phyloP scores from a whole-genome alignment of 2,888 invertebrate genomes.

The Sussaba pulchella region DNA sequence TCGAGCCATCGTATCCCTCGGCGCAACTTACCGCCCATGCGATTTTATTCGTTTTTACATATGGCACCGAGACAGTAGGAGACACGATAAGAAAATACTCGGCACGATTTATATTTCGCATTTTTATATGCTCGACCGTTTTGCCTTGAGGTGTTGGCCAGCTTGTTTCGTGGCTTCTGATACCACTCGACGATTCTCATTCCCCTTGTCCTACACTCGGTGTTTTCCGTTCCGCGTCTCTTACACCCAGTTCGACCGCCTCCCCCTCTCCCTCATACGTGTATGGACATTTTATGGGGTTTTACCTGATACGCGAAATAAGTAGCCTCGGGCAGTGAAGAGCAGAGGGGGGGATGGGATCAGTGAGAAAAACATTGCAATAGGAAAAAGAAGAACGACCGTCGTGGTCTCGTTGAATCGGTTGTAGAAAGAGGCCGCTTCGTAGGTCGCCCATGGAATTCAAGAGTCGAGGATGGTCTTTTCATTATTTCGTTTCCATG shows the following conservation, averaged over 20 bases:
- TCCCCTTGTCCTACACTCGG: conserved; percentile 28
- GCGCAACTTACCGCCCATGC: conserved; percentile 77
- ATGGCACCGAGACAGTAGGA: conserved; percentile 69
- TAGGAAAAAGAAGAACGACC: conserved; percentile 33
- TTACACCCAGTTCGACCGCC: conserved; percentile 45
- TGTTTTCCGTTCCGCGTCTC: conserved; percentile 34
- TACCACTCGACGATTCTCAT: conserved; percentile 11
- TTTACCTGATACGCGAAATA: conserved; percentile 81
- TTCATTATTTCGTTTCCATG: conserved; percentile 51
- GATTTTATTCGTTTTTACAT: conserved; percentile 82
- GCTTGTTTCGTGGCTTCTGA: conserved; percentile 67
- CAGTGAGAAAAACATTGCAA: conserved; percentile 7
- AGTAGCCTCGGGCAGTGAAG: conserved; percentile 78
- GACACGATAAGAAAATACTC: conserved; percentile 80
- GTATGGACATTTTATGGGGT: conserved; percentile 76
- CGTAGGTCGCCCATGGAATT: conserved; percentile 51
- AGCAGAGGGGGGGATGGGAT: conserved; percentile 22
- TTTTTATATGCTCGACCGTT: conserved; percentile 78
- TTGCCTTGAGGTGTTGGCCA: conserved; percentile 82
- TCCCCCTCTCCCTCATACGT: conserved; percentile 66
- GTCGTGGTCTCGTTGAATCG: conserved; percentile 55
- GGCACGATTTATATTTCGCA: conserved; percentile 79
- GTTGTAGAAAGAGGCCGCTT: conserved; percentile 32
- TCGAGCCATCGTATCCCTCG: conserved; percentile 75
- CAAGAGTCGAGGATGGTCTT: conserved; percentile 64